Base-by-base conservation (phyloP, 2,888 invertebrate genomes). In the Rutpela maculata region DNA sequence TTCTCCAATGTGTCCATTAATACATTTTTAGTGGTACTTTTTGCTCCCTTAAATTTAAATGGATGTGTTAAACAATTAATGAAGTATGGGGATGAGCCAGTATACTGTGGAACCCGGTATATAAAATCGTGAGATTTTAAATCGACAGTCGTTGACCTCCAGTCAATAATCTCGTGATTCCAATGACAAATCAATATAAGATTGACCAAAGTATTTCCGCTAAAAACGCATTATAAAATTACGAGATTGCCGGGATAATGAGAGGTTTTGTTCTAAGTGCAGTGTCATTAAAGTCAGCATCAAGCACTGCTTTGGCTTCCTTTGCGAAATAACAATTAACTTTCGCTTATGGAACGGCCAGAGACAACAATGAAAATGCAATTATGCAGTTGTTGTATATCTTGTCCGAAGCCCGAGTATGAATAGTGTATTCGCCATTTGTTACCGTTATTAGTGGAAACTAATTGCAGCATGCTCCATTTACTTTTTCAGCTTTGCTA, bases 121-220 rank as follows among this genome's bases (percentile, higher is more conserved):
- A 50, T n/a, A 50, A 50, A 50, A 4, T 50, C 50, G 50, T 50
- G 50, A 50, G n/a, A n/a, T 50, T 50, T 50, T 15, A 50, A 50
- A 50, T n/a, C 35, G 15, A 63, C 31, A 63, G 31, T 31, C 62
- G 31, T 35, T 63, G 62, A 63, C 62, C 62, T 63, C 62, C 35
- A 63, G 31, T 35, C 35, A 62, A 31, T 62, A 63, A 63, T 63
- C 62, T 35, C 31, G 10, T 35, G 62, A 63, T 35, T 35, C 62
- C 62, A 35, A 63, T 63, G 62, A 63, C 35, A 63, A 63, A 35
- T 35, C 62, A 63, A 63, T 63, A 50, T 50, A n/a, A n/a, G 50
- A 50, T n/a, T 50, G 50, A 17, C 50, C 50, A 50, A 50, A n/a
- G 50, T n/a, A 50, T 50, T 50, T 50, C 50, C 50, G 43, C 3